Evolutionary conservation across 2,888 invertebrate species (phyloP).

Genomic region (Tachystola acroxantha): DNA sequence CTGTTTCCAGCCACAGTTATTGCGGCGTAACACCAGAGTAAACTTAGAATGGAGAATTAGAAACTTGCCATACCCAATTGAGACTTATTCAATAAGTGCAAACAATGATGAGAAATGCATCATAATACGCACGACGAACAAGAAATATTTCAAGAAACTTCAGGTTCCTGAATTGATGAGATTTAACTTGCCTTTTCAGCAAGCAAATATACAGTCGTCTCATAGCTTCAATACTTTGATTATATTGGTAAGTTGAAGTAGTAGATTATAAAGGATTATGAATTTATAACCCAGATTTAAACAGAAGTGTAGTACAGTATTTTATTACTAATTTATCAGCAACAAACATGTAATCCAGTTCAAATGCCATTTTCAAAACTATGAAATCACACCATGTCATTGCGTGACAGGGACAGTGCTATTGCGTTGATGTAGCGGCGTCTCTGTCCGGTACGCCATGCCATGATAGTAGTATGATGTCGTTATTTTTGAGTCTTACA

Average conservation of each 20-base stretch:
- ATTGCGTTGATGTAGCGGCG: too few species aligned
- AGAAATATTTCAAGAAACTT: slow-evolving; percentile 88
- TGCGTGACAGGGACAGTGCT: too few species aligned
- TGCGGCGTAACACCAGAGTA: slow-evolving; percentile 84
- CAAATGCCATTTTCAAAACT: too few species aligned
- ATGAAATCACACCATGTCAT: too few species aligned
- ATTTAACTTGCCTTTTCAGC: slow-evolving; percentile 78
- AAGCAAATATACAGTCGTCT: slow-evolving; percentile 80
- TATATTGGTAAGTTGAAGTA: slow-evolving; percentile 77
- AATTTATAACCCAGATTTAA: too few species aligned
- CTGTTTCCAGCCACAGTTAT: slow-evolving; percentile 84
- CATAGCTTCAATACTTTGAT: slow-evolving; percentile 89
- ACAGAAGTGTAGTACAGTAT: too few species aligned
- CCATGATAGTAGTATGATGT: too few species aligned
- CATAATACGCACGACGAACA: slow-evolving; percentile 85
- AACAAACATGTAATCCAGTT: too few species aligned
- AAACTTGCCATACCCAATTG: slow-evolving; percentile 85
- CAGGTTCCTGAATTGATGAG: slow-evolving; percentile 84
- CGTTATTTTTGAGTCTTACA: too few species aligned
- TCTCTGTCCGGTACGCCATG: too few species aligned
- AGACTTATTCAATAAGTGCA: slow-evolving; percentile 83
- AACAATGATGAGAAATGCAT: slow-evolving; percentile 81
- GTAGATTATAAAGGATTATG: too few species aligned
- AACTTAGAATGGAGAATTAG: slow-evolving; percentile 90
- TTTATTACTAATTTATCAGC: too few species aligned